Base-by-base conservation (phyloP, 2,888 invertebrate genomes). In the Andrena minutula region DNA sequence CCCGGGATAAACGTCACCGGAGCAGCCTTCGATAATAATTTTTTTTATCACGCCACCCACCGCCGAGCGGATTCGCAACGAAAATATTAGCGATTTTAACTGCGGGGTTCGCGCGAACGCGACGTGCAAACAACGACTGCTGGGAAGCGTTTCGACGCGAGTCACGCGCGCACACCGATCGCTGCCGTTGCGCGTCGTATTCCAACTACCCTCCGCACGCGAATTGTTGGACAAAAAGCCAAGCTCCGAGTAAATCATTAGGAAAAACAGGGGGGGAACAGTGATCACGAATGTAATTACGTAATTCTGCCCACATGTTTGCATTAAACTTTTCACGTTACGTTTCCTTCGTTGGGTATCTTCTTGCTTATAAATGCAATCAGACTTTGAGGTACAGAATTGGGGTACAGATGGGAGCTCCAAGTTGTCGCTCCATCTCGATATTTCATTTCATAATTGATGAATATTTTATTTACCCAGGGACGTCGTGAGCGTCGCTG, bases 1-100 rank as follows among this genome's bases (percentile, higher is more conserved):
- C 41, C n/a, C 41, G 35, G 56, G 28, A 69, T 35, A 71, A 79
- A 79, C 49, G 58, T 65, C 79, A 66, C 53, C n/a, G 35, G n/a
- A n/a, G 8, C 23, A 60, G 32, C 16, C 10, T 16, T 26, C 20
- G 66, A 53, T 47, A 68, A 78, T 80, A 72, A 80, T 80, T 79
- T 66, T 49, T 79, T 77, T 75, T 60, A 35, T 65, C 47, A 28
- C 60, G 28, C 28, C 12, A 2, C 41, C 41, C 41, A 41, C 41
- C 16, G 41, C 41, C 30, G 58, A 32, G 23, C 35, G 32, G 35
- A n/a, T 32, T 26, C 60, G 53, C 61, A 66, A 75, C 75, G 23
- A 80, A 66, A 80, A 80, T 72, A 72, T 80, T 80, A 66, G 60
- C 79, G 41, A 80, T 72, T 80, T 79, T 79, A 51, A 79, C 79